Percentiles rank a stretch among this genome's conserved stretches.
phyloP scores from a whole-genome alignment of 1,140 invertebrate genomes.

The Meteorus sp. region DNA sequence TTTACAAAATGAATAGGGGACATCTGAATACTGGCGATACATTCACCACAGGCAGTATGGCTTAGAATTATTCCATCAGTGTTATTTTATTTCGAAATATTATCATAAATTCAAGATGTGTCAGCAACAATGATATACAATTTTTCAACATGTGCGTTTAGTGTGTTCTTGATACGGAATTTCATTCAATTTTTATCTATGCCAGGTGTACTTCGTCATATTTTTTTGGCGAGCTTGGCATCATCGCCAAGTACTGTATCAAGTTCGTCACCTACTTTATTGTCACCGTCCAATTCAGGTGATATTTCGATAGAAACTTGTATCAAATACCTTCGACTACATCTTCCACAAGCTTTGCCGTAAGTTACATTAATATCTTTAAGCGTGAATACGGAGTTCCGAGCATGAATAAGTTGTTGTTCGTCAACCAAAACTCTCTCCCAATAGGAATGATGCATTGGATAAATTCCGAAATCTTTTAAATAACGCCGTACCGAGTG shows the following conservation, averaged over 20 bases:
- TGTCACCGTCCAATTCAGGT: background rate
- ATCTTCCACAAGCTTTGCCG: background rate
- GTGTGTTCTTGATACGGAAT: too few relatives aligned
- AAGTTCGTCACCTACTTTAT: background rate
- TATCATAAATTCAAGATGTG: too few relatives aligned
- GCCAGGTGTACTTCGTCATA: slow-evolving; percentile 6
- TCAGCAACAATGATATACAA: too few relatives aligned
- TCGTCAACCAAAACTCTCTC: slow-evolving; percentile 8
- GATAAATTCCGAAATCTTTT: slow-evolving; percentile 22
- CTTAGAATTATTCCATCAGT: too few relatives aligned
- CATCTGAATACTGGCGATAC: too few relatives aligned
- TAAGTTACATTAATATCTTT: slow-evolving; percentile 4
- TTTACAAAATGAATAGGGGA: too few relatives aligned
- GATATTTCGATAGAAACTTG: slow-evolving; percentile 7
- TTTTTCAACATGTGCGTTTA: too few relatives aligned
- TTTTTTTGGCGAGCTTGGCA: slow-evolving; percentile 16
- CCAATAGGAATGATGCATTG: slow-evolving; percentile 4
- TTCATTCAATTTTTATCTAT: too few relatives aligned
- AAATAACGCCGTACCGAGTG: slow-evolving; percentile 14
- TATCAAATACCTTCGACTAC: slow-evolving; percentile 9
- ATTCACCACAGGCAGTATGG: too few relatives aligned
- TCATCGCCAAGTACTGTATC: slow-evolving; percentile 11
- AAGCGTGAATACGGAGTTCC: background rate
- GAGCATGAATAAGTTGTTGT: too few relatives aligned
- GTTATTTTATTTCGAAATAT: too few relatives aligned